These are phyloP conservation scores for Acleris emargana DNA, from an alignment of 2,888 invertebrate genomes.

Conservation along the genomic window DNA sequence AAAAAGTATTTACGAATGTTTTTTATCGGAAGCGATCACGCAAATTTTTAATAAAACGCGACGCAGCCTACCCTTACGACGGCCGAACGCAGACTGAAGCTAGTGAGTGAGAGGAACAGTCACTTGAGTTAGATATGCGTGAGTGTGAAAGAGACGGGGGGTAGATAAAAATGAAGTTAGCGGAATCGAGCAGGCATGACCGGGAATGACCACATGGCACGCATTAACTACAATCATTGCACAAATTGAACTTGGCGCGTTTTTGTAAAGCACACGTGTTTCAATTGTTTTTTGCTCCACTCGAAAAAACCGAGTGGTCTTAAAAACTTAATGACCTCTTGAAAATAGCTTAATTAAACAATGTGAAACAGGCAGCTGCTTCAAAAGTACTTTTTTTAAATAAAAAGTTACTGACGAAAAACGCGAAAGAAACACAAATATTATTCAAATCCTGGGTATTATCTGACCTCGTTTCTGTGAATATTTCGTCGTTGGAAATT, in stretches of 20 bases:
- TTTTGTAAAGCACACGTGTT: constrained; percentile 73
- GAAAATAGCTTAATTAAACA: constrained; percentile 41
- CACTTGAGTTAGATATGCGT: constrained; percentile 52
- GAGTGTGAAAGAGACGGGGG: constrained; percentile 39
- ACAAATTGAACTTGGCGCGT: constrained; percentile 74
- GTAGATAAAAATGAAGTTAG: constrained; percentile 64
- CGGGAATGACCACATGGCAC: constrained; percentile 79
- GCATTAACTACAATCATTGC: constrained; percentile 73
- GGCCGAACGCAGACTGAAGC: constrained; percentile 62
- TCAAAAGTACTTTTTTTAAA: constrained; percentile 40
- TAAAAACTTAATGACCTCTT: constrained; percentile 48
- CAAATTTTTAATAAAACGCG: constrained; percentile 43
- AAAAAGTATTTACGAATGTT: constrained; percentile 60
- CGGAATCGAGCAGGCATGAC: constrained; percentile 56
- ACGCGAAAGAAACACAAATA: constrained; percentile 38
- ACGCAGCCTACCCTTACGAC: constrained; percentile 47
- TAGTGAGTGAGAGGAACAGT: constrained; percentile 64
- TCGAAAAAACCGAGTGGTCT: constrained; percentile 20
- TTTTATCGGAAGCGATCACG: constrained; percentile 73
- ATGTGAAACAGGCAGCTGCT: constrained; percentile 30
- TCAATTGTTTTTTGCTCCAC: constrained; percentile 46
- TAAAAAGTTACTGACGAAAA: constrained; percentile 37
- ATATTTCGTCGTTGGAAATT: constrained; percentile 22
- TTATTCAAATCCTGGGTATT: constrained; percentile 38
- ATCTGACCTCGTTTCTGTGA: constrained; percentile 42